Conservation (phyloP, 2,797 vertebrate species). For the Cercopithecus mitis region DNA sequence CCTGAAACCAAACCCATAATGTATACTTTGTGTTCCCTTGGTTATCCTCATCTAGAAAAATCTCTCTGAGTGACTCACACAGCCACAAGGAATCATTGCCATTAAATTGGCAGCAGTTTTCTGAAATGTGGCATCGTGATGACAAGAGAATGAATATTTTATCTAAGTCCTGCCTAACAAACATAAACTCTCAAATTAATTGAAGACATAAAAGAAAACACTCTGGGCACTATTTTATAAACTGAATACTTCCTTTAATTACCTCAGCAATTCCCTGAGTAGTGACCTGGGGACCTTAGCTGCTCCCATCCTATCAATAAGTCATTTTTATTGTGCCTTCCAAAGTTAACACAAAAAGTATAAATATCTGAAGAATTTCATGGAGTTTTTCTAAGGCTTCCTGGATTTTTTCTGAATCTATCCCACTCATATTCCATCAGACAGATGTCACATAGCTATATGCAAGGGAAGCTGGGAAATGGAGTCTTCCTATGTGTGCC, state of each 20-base stretch:
- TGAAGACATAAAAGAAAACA: neutral
- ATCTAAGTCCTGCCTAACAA: neutral
- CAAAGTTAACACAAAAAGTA: neutral
- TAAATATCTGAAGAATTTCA: neutral
- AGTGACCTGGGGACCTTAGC: neutral
- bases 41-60: neutral
- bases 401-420: neutral
- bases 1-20: neutral
- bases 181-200: neutral
- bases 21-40: neutral
- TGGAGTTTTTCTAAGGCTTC: neutral
- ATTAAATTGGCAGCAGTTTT: neutral
- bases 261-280: neutral
- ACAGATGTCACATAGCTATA: neutral
- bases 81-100: neutral
- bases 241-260: neutral
- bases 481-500: rapidly evolving
- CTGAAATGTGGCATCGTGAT: neutral
- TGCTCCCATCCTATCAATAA: neutral
- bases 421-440: neutral
- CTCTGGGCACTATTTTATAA: neutral
- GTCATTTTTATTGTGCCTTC: neutral
- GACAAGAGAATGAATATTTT: neutral
- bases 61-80: neutral
- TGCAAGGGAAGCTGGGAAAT: neutral